Evolutionary conservation across 1,140 invertebrate species (phyloP), one percentile per base, ranked within the genome.

Genomic region (Augochlora pura): DNA sequence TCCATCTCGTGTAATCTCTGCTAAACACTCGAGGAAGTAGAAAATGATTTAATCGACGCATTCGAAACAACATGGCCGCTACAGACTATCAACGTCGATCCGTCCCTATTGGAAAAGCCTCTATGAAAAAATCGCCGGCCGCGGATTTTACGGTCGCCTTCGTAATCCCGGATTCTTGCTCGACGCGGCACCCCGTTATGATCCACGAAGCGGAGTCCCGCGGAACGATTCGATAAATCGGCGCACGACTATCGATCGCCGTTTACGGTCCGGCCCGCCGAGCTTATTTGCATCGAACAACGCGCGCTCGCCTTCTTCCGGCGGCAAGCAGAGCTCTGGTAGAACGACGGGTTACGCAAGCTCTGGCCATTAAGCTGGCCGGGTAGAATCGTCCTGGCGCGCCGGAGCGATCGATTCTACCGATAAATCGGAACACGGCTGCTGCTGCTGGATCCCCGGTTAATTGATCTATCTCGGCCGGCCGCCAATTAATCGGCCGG

Each of bases 221-320:
- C 23, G 12, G 10, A 18, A 69, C 65, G 49, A 42, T 10, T 46
- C 39, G 18, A 23, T 32, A 8, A 39, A 57, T 3, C 3, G 32
- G 16, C 18, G 32, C 32, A 32, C 32, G 32, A 32, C 32, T 32
- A 65, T 60, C 67, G n/a, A 79, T 46, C 52, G 39, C n/a, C 42
- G 14, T 60, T 23, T 74, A 69, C 74, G 46, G 69, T 60, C 25
- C 25, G 25, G n/a, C 23, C 32, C 32, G 32, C 23, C 38, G 60
- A 64, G 32, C 78, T 60, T 18, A 54, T 82, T 69, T 73, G 63
- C 59, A 60, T 84, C 73, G 73, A 84, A 60, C 70, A 63, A 23
- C 27, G n/a, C 27, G n/a, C 23, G 27, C 68, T 67, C 42, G 21
- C 64, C 67, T 80, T 80, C 63, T 65, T 67, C 46, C 70, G 70